Evolutionary conservation across 2,888 invertebrate species (phyloP).

Genomic region (Cabera pusaria): DNA sequence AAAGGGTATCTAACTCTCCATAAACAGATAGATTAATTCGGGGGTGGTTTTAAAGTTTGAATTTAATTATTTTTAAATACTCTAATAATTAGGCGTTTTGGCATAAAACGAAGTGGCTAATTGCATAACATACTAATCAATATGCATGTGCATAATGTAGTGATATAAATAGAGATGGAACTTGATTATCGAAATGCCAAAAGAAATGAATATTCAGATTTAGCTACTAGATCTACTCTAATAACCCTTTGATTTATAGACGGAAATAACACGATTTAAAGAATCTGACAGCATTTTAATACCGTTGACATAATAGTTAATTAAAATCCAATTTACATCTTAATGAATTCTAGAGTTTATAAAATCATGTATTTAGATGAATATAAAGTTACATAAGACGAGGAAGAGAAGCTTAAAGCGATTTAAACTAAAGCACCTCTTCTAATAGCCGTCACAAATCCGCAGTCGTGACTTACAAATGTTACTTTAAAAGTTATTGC

Average conservation of each 20-base stretch:
- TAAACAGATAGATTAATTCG: no score
- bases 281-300: conserved; percentile 1
- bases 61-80: no score
- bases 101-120: no score
- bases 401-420: conserved; percentile 35
- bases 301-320: conserved; percentile 1
- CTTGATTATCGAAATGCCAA: conserved; percentile 7
- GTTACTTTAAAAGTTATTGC: conserved; percentile 39
- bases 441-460: conserved; percentile 41
- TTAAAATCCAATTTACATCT: conserved; percentile 7
- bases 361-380: conserved; percentile 4
- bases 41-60: no score
- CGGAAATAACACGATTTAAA: conserved; percentile 7
- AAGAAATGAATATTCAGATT: conserved; percentile 20
- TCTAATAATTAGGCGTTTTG: no score
- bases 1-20: no score
- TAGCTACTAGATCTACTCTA: conserved; percentile 1
- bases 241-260: conserved; percentile 6
- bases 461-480: conserved; percentile 39
- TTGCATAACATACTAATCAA: no score
- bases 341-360: conserved; percentile 4
- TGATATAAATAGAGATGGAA: conserved; percentile 4
- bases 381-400: conserved; percentile 11
- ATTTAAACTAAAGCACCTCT: conserved; percentile 49
- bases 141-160: conserved; percentile 6